phyloP scores from a whole-genome alignment of 2,797 vertebrate species.

The Myotis planiceps region DNA sequence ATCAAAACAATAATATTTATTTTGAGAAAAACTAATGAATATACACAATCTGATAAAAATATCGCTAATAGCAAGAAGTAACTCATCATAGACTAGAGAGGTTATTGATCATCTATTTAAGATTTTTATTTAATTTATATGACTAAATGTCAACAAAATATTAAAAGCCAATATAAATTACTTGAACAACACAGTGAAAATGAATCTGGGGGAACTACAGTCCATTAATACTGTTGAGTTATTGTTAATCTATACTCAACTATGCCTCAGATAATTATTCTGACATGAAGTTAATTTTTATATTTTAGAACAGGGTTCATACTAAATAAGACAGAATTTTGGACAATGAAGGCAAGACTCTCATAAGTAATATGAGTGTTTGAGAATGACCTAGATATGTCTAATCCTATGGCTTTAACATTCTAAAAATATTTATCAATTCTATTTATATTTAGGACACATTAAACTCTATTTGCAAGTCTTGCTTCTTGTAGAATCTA shows the following conservation, averaged over 20 bases:
- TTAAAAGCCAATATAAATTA: conserved; percentile 25
- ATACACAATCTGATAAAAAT: neutral
- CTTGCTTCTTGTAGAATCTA: neutral
- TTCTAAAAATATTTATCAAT: neutral
- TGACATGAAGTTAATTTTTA: conserved; percentile 10
- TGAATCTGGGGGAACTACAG: conserved; percentile 32
- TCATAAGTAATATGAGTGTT: neutral
- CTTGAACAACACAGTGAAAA: conserved; percentile 32
- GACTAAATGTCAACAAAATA: conserved; percentile 40
- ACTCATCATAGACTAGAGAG: neutral
- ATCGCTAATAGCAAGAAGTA: neutral
- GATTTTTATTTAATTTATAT: conserved; percentile 51
- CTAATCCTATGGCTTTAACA: neutral
- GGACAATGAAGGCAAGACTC: neutral
- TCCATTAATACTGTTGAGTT: neutral
- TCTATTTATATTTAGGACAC: conserved; percentile 3
- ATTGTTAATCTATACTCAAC: neutral
- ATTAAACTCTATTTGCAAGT: neutral
- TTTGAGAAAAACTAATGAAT: conserved; percentile 30
- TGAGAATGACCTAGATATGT: neutral
- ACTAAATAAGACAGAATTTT: neutral
- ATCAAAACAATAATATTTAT: neutral
- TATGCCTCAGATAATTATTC: neutral
- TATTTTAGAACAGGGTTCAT: neutral
- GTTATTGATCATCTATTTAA: conserved; percentile 9